Evolutionary conservation across 2,888 invertebrate genomes (phyloP).

Genomic region (Agriopis aurantiaria): DNA sequence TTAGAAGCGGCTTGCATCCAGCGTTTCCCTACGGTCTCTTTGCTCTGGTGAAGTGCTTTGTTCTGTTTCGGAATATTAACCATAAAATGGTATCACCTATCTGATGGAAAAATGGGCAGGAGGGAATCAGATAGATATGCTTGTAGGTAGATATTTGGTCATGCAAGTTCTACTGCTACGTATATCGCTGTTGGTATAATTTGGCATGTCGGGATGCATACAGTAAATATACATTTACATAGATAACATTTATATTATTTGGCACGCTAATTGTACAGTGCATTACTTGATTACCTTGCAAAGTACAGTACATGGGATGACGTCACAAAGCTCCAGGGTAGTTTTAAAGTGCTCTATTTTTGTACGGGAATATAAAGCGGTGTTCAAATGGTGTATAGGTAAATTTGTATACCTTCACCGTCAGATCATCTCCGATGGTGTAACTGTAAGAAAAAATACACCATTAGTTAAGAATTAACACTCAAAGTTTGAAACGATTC

Average conservation of each 20-base stretch:
- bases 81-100: no score
- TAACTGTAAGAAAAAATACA: conserved; percentile 69
- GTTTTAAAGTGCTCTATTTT: conserved; percentile 29
- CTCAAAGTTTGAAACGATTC: conserved; percentile 7
- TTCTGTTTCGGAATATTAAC: no score
- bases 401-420: conserved; percentile 69
- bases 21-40: no score
- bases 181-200: conserved; percentile 5
- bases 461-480: conserved; percentile 28
- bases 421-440: conserved; percentile 74
- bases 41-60: no score
- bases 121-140: no score
- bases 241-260: conserved; percentile 13
- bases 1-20: no score
- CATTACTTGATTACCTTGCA: conserved; percentile 11
- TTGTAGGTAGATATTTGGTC: neutral
- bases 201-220: conserved; percentile 16
- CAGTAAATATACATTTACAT: conserved; percentile 15
- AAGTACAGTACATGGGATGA: conserved; percentile 5
- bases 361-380: conserved; percentile 47
- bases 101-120: no score
- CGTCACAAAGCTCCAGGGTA: conserved; percentile 30
- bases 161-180: conserved; percentile 30
- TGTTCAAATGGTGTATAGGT: conserved; percentile 48
- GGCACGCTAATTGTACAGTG: conserved; percentile 16